phyloP scores from a whole-genome alignment of 2,797 vertebrate species.

The Hydrophis major region DNA sequence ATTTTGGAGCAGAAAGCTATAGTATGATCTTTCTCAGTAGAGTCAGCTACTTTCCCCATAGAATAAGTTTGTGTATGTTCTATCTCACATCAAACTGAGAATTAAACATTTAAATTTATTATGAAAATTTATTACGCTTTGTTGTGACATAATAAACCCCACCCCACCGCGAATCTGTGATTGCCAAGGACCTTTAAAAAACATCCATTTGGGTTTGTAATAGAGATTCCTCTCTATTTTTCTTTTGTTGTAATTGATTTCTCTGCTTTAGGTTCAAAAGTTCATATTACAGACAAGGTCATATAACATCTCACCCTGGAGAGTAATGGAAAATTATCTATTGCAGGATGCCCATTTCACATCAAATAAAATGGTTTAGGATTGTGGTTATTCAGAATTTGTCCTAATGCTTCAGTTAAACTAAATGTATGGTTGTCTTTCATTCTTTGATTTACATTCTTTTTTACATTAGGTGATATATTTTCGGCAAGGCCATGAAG shows the following conservation, averaged over 20 bases:
- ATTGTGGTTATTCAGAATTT: not conserved
- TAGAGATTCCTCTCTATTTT: not conserved
- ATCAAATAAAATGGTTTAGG: not conserved
- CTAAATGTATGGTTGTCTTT: not conserved
- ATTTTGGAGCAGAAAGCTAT: too few relatives aligned
- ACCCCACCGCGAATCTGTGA: not conserved
- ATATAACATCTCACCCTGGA: not conserved
- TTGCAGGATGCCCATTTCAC: not conserved
- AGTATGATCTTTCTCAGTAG: too few relatives aligned
- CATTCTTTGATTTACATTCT: not conserved
- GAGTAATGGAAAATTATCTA: not conserved
- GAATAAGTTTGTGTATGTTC: not conserved
- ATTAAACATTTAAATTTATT: not conserved
- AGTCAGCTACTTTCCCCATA: too few relatives aligned
- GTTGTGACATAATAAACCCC: not conserved
- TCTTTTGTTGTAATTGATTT: not conserved
- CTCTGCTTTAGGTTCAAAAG: not conserved
- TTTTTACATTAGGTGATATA: conserved; percentile 86
- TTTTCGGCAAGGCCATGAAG: conserved; percentile 96
- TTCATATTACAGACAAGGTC: not conserved
- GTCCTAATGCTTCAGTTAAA: not conserved
- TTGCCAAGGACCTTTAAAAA: not conserved
- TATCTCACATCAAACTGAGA: not conserved
- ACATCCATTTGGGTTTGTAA: not conserved
- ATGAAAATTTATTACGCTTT: not conserved